These are phyloP conservation scores for Nephrotoma flavescens DNA, from an alignment of 2,888 invertebrate species.

Conservation along the genomic window DNA sequence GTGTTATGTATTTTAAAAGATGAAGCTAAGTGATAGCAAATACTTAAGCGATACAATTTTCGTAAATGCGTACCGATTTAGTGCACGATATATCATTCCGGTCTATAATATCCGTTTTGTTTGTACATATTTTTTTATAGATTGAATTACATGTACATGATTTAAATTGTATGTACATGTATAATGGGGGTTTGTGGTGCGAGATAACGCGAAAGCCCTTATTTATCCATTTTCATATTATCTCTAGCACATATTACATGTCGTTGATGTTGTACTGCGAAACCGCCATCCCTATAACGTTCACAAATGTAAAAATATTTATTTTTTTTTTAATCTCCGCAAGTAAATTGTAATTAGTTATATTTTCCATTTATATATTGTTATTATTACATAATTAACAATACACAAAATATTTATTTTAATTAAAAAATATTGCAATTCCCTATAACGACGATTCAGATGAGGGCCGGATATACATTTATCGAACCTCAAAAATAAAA, in stretches of 20 bases:
- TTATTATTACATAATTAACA: not conserved
- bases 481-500: not conserved
- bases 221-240: not conserved
- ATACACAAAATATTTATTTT: not conserved
- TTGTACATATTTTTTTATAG: not conserved
- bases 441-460: not conserved
- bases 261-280: not conserved
- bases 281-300: not conserved
- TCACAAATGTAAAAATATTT: not conserved
- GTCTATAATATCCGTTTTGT: not conserved
- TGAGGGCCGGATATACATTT: not conserved
- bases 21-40: not conserved
- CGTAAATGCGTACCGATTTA: not conserved
- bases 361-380: not conserved
- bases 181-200: not conserved
- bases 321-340: not conserved
- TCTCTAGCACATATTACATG: not conserved
- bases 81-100: not conserved
- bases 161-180: not conserved
- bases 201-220: not conserved
- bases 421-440: not conserved
- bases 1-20: not conserved
- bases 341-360: not conserved
- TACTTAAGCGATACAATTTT: not conserved
- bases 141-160: not conserved